Percentiles rank a stretch among this genome's conserved stretches.
phyloP scores from a whole-genome alignment of 2,797 vertebrate genomes.

The Lepus townsendii region DNA sequence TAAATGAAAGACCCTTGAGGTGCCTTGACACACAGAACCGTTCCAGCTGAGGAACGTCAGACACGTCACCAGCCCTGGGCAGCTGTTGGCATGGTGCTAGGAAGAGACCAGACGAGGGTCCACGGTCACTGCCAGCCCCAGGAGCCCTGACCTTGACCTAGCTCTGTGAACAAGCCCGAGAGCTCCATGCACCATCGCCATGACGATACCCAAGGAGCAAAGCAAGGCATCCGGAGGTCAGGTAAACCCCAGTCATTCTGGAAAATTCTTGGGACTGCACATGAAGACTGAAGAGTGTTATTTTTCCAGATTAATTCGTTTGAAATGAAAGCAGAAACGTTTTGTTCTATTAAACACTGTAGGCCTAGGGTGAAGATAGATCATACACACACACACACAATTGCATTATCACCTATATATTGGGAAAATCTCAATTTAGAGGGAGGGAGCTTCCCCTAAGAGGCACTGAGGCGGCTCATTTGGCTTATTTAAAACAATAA shows the following conservation, averaged over 20 bases:
- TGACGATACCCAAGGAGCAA: neutral
- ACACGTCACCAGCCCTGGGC: neutral
- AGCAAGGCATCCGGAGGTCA: neutral
- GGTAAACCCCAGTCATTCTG: neutral
- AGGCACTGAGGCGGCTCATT: neutral
- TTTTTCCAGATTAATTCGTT: neutral
- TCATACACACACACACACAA: neutral
- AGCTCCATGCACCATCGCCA: fast-evolving
- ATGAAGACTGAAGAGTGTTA: neutral
- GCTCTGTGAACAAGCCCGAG: neutral
- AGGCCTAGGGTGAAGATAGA: neutral
- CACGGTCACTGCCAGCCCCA: neutral
- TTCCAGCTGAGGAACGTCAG: neutral
- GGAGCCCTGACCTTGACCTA: neutral
- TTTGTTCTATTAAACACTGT: slow-evolving; percentile 32
- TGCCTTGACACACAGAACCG: neutral
- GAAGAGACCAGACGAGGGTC: neutral
- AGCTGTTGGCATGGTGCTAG: neutral
- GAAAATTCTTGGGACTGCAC: neutral
- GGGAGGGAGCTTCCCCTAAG: neutral
- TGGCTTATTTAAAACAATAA: slow-evolving; percentile 21
- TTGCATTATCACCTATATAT: neutral
- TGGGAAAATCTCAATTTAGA: neutral
- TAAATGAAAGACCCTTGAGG: neutral
- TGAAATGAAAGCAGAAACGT: slow-evolving; percentile 3